These are phyloP conservation scores for Theristus sp. DNA, from an alignment of 2,888 invertebrate species.

Conservation along the genomic window DNA sequence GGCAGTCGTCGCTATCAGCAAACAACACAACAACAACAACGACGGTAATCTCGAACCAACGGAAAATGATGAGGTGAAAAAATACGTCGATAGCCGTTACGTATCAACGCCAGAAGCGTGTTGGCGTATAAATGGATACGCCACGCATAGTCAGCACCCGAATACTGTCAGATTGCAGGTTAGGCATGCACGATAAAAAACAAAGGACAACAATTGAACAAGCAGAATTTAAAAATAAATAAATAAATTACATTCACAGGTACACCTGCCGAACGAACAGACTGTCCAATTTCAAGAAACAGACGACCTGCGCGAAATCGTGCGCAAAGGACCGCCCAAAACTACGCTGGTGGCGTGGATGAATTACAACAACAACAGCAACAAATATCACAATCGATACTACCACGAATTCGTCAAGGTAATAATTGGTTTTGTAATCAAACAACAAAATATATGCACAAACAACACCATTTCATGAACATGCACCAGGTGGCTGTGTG, in stretches of 20 bases:
- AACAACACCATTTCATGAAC: background rate
- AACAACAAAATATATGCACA: too few species aligned
- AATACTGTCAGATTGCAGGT: background rate
- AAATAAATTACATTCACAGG: too few species aligned
- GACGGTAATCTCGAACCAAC: too few species aligned
- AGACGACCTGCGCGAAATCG: background rate
- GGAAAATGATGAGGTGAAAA: background rate
- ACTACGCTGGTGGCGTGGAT: background rate
- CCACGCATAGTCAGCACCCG: background rate
- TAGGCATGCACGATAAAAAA: too few species aligned
- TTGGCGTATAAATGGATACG: background rate
- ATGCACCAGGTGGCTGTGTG: background rate
- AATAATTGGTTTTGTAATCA: too few species aligned
- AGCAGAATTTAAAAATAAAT: too few species aligned
- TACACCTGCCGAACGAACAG: background rate
- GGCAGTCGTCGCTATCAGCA: slow-evolving; percentile 3
- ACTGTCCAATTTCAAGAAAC: background rate
- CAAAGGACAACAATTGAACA: background rate
- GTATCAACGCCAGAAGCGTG: background rate
- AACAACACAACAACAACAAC: too few species aligned
- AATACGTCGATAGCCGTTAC: background rate
- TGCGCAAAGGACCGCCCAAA: background rate
- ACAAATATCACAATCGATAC: background rate
- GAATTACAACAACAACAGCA: background rate
- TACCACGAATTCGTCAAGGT: background rate